Evolutionary conservation across 92 coral and sea anemone genomes (phyloP), one percentile per base, ranked within the genome.

Genomic region (Actinernus sp.): DNA sequence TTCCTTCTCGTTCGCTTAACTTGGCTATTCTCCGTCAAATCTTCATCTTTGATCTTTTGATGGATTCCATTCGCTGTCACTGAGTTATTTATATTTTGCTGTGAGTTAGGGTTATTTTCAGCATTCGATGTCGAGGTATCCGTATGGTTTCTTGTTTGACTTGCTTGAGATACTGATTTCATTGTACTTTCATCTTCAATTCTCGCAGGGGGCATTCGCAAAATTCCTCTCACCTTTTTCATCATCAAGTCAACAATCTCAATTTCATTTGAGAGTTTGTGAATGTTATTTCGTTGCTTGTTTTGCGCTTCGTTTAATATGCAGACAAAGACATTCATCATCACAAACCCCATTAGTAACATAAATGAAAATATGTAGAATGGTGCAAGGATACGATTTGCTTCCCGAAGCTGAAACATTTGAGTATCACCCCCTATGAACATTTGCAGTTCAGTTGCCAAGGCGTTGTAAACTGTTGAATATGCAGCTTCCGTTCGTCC

Each of bases 361-460:
- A 82, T 75, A 37, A 81, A 87, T 20, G 69, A 65, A 3, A 36
- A 26, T 17, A 67, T 75, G 50, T 68, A 87, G 29, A 82, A 50
- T 24, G 78, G 82, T 13, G 80, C 88, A 3, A 87, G 48, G 24
- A 82, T 38, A 12, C 81, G 79, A 24, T 87, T 55, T 13, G 62
- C 49, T 31, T 78, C 58, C 2, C 43, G 18, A 34, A 87, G 54
- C 33, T 63, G 38, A 26, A 71, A 39, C 14, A 68, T 50, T 16
- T 78, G 80, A 34, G 68, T 47, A 9, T 65, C 85, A 18, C 83
- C 87, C 0, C 93, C 93, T 1, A 87, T 64, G 23, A 82, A 50
- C 43, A 87, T 60, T 14, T 79, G 76, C 4, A 87, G 61, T 49
- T 87, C 85, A n/a, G 85, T 67, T 3, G 73, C 66, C 24, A 78